Evolutionary conservation across 1,140 invertebrate genomes (phyloP).

Genomic region (Alviniconcha marisindica): DNA sequence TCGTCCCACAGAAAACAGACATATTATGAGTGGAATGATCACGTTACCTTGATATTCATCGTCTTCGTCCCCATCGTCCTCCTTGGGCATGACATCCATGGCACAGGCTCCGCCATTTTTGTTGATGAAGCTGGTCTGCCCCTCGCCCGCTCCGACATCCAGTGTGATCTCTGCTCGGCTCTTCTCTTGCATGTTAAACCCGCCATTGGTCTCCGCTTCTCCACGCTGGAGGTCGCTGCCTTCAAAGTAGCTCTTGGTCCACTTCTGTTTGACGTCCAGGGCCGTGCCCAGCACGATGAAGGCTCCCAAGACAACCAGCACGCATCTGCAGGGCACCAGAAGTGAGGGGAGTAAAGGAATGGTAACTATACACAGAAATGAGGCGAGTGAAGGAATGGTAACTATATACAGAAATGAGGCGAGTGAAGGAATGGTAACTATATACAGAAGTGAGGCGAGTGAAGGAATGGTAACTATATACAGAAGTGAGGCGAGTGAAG

Average conservation of each 20-base stretch:
- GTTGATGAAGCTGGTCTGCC: conserved; percentile 3
- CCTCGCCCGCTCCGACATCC: background rate
- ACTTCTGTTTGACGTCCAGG: background rate
- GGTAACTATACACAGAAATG: too few relatives aligned
- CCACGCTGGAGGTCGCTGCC: background rate
- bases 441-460: too few relatives aligned
- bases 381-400: too few relatives aligned
- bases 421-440: too few relatives aligned
- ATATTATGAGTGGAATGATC: too few relatives aligned
- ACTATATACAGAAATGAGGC: too few relatives aligned
- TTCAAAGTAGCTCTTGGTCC: background rate
- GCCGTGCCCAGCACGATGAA: background rate
- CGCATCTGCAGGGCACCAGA: conserved; percentile 14
- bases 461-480: too few relatives aligned
- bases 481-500: too few relatives aligned
- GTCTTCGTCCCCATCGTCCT: background rate
- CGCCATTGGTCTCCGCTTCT: background rate
- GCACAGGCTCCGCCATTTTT: background rate
- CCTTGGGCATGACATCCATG: background rate
- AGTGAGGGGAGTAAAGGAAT: too few relatives aligned
- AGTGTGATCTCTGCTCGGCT: background rate
- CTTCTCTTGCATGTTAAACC: background rate
- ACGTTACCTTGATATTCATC: background rate
- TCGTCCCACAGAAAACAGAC: too few relatives aligned
- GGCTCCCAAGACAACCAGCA: background rate